These are phyloP conservation scores for Lymantria dispar DNA, from an alignment of 2,888 invertebrate species.

Conservation along the genomic window DNA sequence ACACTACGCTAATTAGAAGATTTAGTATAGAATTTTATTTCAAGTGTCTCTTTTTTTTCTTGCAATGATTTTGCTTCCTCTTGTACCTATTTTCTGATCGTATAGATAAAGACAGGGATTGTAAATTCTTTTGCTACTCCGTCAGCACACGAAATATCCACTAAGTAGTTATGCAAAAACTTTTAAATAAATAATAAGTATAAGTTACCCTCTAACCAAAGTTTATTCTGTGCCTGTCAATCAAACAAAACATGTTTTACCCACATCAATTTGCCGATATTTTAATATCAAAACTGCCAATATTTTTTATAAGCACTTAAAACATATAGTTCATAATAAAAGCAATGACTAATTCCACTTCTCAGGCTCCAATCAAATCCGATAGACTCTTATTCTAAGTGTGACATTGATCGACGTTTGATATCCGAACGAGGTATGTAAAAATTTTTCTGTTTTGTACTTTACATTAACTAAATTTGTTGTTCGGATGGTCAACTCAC, in stretches of 20 bases:
- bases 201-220: no score
- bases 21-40: no score
- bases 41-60: no score
- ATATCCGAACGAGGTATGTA: slow-evolving; percentile 56
- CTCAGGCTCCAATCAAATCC: slow-evolving; percentile 55
- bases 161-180: no score
- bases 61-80: no score
- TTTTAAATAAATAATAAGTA: no score
- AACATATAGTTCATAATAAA: slow-evolving; percentile 47
- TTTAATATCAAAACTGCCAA: slow-evolving; percentile 15
- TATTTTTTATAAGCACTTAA: slow-evolving; percentile 35
- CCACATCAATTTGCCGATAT: slow-evolving; percentile 13
- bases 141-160: no score
- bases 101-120: no score
- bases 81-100: no score
- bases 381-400: slow-evolving; percentile 48
- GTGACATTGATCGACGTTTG: slow-evolving; percentile 77
- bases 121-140: neutral
- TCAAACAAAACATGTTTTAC: slow-evolving; percentile 19
- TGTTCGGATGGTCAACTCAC: slow-evolving; percentile 51
- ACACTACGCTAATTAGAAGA: no score
- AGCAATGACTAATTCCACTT: slow-evolving; percentile 65
- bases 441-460: slow-evolving; percentile 54
- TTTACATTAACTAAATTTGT: slow-evolving; percentile 51
- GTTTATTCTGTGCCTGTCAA: slow-evolving; percentile 15